Percentiles rank a stretch among this genome's conserved stretches.
phyloP scores from a whole-genome alignment of 2,113 vertebrate genomes.

The Pseudopipra pipra region DNA sequence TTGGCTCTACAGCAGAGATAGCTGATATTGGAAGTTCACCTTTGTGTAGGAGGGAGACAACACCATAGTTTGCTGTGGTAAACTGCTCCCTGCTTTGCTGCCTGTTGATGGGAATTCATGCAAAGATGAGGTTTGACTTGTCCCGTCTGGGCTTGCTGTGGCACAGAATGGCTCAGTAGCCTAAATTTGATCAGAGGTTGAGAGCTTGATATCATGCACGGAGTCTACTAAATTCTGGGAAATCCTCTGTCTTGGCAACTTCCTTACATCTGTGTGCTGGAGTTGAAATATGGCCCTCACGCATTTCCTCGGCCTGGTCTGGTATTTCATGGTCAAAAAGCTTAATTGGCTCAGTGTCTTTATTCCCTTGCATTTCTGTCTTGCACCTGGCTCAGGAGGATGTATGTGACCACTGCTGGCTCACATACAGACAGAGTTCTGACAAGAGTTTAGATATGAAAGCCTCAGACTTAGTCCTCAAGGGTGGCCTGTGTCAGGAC shows the following conservation, averaged over 20 bases:
- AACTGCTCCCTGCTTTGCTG: not conserved
- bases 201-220: not conserved
- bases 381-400: not conserved
- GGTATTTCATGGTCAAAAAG: not conserved
- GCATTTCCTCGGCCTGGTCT: accelerated
- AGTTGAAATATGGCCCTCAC: not conserved
- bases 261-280: not conserved
- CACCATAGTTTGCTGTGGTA: not conserved
- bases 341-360: not conserved
- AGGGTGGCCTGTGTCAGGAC: not conserved
- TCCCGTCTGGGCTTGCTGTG: accelerated
- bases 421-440: not conserved
- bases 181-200: not conserved
- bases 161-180: not conserved
- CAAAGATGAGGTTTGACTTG: not conserved
- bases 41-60: not conserved
- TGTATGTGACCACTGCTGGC: not conserved
- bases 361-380: not conserved
- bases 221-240: not conserved
- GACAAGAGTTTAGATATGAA: not conserved
- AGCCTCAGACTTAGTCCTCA: not conserved
- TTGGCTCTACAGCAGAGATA: not conserved
- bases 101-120: not conserved
- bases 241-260: not conserved
- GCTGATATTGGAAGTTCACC: not conserved